These are phyloP conservation scores for Eleginops maclovinus DNA, from an alignment of 2,113 vertebrate species.

Conservation along the genomic window DNA sequence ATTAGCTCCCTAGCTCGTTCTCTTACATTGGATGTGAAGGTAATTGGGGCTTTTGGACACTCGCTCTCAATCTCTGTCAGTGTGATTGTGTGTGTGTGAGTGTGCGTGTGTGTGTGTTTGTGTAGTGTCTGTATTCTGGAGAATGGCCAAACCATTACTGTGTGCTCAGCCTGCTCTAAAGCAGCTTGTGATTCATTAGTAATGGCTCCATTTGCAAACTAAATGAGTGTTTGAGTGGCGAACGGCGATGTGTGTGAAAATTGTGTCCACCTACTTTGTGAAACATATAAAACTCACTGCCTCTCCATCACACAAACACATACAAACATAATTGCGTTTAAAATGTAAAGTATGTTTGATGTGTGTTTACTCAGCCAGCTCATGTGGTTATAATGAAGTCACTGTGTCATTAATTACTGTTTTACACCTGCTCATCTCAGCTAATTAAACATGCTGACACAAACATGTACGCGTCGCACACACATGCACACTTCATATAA, in stretches of 20 bases:
- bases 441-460: conserved; percentile 78
- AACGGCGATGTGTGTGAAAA: conserved; percentile 44
- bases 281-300: conserved; percentile 13
- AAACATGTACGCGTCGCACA: not conserved
- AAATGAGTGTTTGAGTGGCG: conserved; percentile 76
- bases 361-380: conserved; percentile 46
- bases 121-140: conserved; percentile 60
- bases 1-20: conserved; percentile 75
- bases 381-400: conserved; percentile 76
- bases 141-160: conserved; percentile 73
- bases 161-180: conserved; percentile 74
- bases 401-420: conserved; percentile 81
- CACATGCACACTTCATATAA: conserved; percentile 12
- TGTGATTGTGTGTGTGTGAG: conserved; percentile 4
- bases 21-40: conserved; percentile 71
- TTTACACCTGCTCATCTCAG: conserved; percentile 82
- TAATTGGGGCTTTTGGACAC: conserved; percentile 78
- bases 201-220: conserved; percentile 81
- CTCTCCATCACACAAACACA: not conserved
- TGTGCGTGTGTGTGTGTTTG: conserved; percentile 39
- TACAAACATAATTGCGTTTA: not conserved
- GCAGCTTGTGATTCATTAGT: conserved; percentile 80
- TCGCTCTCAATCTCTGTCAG: conserved; percentile 72
- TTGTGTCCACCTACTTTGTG: conserved; percentile 53
- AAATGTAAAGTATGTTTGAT: conserved; percentile 18